Base-by-base conservation (phyloP, 2,888 invertebrate genomes). In the Athalia cordata region DNA sequence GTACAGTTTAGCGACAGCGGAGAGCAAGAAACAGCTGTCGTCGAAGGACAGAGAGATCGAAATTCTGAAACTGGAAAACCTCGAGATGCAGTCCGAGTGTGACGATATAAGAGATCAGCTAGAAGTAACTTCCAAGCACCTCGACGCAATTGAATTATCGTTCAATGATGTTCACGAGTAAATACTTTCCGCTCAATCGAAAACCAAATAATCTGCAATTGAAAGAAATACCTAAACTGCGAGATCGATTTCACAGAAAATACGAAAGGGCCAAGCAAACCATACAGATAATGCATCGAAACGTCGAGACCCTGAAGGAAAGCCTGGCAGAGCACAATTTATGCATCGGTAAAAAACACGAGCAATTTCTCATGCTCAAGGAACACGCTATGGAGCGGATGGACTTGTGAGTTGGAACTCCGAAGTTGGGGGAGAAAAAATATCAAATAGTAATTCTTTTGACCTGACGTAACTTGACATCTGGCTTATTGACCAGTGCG, bases 321-420 rank as follows among this genome's bases (percentile, higher is more conserved):
- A 81, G 81, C 15, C 61, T 79, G 3, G 52, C 50, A 15, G 78
- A 81, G 57, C 76, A 75, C 55, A 77, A 78, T 61, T 74, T 75
- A 5, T 79, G 78, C 64, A 76, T 79, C 7, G 55, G 64, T 7
- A 75, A 76, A 64, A 81, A 81, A 66, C 79, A 81, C 59, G 49
- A 61, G 5, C 81, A 81, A n/a, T 81, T 78, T 62, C 77, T 79
- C 5, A 57, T 59, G 66, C 72, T 81, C 9, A 81, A 81, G 50
- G 77, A 81, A 13, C 81, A 81, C 67, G 81, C 81, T 4, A 78
- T 81, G 59, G 81, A 81, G 49, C 67, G 76, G 61, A 75, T 81
- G 59, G 77, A 78, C 55, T 70, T 68, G 81, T 81, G 43, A 77
- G 79, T 77, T 4, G n/a, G 11, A 55, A 50, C 43, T n/a, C 5